These are phyloP conservation scores for Engystomops pustulosus DNA, from an alignment of 2,113 vertebrate genomes.

Conservation along the genomic window DNA sequence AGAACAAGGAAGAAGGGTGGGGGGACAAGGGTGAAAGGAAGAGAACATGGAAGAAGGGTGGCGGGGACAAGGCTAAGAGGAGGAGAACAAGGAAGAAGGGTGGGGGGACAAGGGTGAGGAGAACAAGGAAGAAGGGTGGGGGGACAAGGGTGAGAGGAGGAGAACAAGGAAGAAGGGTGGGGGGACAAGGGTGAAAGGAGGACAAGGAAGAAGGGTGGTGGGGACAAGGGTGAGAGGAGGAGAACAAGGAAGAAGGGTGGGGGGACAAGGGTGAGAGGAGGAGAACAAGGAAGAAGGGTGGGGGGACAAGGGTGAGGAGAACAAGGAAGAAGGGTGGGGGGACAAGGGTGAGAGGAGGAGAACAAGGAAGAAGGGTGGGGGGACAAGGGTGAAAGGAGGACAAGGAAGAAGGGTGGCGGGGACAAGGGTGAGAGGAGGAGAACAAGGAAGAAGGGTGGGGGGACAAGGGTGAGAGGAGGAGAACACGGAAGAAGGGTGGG, in stretches of 20 bases:
- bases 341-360: not conserved
- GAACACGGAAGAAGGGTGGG: not conserved
- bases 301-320: not conserved
- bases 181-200: too few species aligned
- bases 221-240: not conserved
- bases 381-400: not conserved
- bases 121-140: not conserved
- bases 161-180: too few species aligned
- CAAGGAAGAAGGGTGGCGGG: not conserved
- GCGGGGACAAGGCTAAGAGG: too few species aligned
- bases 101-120: not conserved
- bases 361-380: not conserved
- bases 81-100: too few species aligned
- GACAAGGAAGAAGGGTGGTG: too few species aligned
- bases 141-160: too few species aligned
- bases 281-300: not conserved
- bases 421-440: not conserved
- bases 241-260: not conserved
- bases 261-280: not conserved
- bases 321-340: not conserved
- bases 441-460: not conserved
- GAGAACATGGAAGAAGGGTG: too few species aligned
- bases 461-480: too few species aligned
- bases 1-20: not conserved
- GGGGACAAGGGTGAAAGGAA: not conserved